phyloP scores from a whole-genome alignment of 1,140 invertebrate species.

The Rhagoletis zephyria region DNA sequence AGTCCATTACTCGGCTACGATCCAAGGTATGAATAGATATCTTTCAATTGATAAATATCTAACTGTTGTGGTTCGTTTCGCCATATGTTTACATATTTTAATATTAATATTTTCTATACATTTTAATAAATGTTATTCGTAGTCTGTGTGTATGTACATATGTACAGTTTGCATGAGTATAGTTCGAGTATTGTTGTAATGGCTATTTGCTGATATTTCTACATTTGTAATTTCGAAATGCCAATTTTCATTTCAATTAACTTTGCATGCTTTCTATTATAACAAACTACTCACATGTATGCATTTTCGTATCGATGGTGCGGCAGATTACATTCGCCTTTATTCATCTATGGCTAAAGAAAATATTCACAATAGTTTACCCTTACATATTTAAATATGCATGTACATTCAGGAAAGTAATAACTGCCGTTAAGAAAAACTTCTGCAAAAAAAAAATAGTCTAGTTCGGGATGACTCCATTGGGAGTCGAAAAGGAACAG shows the following conservation, averaged over 20 bases:
- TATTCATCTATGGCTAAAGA: not conserved
- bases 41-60: not conserved
- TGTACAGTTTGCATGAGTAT: constrained; percentile 10
- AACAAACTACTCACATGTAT: not conserved
- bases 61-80: not conserved
- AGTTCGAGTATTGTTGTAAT: not conserved
- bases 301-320: not conserved
- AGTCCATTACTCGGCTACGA: constrained; percentile 75
- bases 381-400: too few species aligned
- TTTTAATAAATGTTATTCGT: not conserved
- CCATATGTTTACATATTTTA: not conserved
- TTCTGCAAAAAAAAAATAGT: too few species aligned
- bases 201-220: not conserved
- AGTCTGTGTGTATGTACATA: constrained; percentile 4
- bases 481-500: too few species aligned
- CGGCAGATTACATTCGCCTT: not conserved
- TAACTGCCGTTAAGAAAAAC: too few species aligned
- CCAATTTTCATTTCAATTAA: constrained; percentile 20
- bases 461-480: too few species aligned
- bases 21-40: constrained; percentile 71
- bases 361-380: not conserved
- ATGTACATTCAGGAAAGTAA: too few species aligned
- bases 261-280: not conserved
- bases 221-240: constrained; percentile 18
- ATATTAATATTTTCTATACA: not conserved